phyloP scores from a whole-genome alignment of 2,113 vertebrate species.

The Prionailurus viverrinus region DNA sequence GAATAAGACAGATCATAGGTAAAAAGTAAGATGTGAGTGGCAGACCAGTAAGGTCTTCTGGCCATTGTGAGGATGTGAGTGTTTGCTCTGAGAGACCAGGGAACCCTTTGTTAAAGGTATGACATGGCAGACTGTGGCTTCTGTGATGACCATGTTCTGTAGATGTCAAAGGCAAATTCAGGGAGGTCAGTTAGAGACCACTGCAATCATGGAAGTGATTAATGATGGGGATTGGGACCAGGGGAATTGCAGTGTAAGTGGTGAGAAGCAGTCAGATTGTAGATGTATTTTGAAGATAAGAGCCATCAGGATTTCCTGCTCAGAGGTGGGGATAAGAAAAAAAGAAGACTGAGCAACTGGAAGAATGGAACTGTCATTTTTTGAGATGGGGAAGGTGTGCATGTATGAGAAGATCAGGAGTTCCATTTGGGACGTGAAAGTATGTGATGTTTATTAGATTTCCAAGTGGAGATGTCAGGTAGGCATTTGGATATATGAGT shows the following conservation, averaged over 20 bases:
- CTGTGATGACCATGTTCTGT: not conserved
- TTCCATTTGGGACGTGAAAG: not conserved
- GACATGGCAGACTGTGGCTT: not conserved
- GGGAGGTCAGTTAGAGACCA: not conserved
- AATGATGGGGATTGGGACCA: not conserved
- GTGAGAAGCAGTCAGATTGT: not conserved
- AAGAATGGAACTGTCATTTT: not conserved
- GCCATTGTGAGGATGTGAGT: not conserved
- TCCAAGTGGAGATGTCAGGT: slow-evolving; percentile 48
- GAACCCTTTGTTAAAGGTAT: not conserved
- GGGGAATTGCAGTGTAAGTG: not conserved
- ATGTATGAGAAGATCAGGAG: not conserved
- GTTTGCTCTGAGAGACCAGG: not conserved
- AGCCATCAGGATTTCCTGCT: not conserved
- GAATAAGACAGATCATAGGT: not conserved
- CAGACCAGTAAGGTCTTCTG: not conserved
- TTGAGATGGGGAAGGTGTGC: not conserved
- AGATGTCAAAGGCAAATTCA: not conserved
- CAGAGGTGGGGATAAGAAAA: not conserved
- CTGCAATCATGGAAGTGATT: not conserved
- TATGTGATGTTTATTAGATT: slow-evolving; percentile 11
- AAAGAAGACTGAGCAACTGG: not conserved
- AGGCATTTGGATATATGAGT: slow-evolving; percentile 65
- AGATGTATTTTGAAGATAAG: not conserved
- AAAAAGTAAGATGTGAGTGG: not conserved